A percentile compares a stretch with the other conserved stretches of the same genome.
These are phyloP conservation scores for Drosophila peninsularis DNA, from an alignment of 2,888 invertebrate species.

Conservation along the genomic window DNA sequence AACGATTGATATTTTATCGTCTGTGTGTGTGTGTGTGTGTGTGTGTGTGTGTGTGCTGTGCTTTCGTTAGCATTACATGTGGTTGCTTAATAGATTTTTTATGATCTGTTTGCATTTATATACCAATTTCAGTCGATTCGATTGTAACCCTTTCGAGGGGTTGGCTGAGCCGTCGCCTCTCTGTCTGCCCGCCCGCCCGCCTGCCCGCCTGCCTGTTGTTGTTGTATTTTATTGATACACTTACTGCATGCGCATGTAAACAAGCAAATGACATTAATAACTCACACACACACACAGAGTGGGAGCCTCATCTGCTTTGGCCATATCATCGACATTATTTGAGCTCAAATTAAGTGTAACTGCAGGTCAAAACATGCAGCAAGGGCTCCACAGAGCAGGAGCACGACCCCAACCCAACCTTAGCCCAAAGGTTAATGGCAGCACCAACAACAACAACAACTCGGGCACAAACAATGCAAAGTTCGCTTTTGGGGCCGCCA, in stretches of 20 bases:
- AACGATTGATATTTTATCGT: slow-evolving; percentile 81
- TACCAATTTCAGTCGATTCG: slow-evolving; percentile 26
- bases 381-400: slow-evolving; percentile 5
- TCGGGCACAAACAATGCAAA: slow-evolving; percentile 66
- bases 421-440: slow-evolving; percentile 63
- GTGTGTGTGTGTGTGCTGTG: slow-evolving; percentile 18
- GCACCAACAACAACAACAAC: slow-evolving; percentile 36
- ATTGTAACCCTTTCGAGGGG: slow-evolving; percentile 28
- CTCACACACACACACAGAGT: slow-evolving; percentile 9
- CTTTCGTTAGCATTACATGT: slow-evolving; percentile 65
- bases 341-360: slow-evolving; percentile 65
- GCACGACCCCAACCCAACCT: not conserved
- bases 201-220: slow-evolving; percentile 6
- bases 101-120: slow-evolving; percentile 75
- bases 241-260: slow-evolving; percentile 64
- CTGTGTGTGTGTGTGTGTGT: slow-evolving; percentile 20
- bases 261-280: slow-evolving; percentile 74
- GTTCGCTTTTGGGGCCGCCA: slow-evolving; percentile 9
- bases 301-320: not conserved
- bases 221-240: slow-evolving; percentile 52
- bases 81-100: slow-evolving; percentile 80
- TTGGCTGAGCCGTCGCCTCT: not conserved
- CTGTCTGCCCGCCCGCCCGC: not conserved
- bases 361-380: slow-evolving; percentile 71
- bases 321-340: slow-evolving; percentile 22